Evolutionary conservation across 1,140 invertebrate species (phyloP), one percentile per base, ranked within the genome.

Genomic region (Cepaea nemoralis): DNA sequence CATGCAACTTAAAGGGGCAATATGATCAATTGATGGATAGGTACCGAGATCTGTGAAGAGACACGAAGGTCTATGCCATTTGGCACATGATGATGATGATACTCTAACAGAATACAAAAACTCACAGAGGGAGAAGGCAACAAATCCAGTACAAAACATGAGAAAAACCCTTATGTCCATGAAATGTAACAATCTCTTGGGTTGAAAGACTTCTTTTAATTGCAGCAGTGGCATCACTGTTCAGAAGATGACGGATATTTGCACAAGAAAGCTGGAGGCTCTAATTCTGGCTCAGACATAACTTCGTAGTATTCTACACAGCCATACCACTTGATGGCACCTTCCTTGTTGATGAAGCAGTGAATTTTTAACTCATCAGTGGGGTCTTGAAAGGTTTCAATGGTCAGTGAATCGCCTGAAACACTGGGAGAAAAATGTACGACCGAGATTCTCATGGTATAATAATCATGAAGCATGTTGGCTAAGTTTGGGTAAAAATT

Each of bases 231-330:
- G 2, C 14, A 24, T 39, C 40, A 71, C n/a, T 39, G 24, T 10
- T 45, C 69, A 39, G 40, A 22, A 27, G 48, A 24, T 16, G 75
- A 59, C 39, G 77, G 77, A 63, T 59, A 78, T 1, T 69, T 69
- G 2, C 69, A 35, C 77, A 69, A 5, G 33, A 40, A 78, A 31
- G 77, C 48, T 19, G 27, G 40, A 27, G 77, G 35, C n/a, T 78
- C 77, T 33, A 69, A 24, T 40, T 78, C 77, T 16, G 77, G 77
- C 33, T 69, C 40, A 37, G 6, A 69, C 66, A 69, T 40, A 19
- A 37, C 66, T 78, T 78, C 77, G 59, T 80, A 83, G 59, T 81
- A 85, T 55, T 85, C 84, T 1, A 83, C 37, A 77, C 82, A 85
- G 0, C 82, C 84, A 69, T 85, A 85, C 84, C 84, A 85, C 33